Evolutionary conservation across 2,888 invertebrate genomes (phyloP), one percentile per base, ranked within the genome.

Genomic region (Cynaeus angustus): DNA sequence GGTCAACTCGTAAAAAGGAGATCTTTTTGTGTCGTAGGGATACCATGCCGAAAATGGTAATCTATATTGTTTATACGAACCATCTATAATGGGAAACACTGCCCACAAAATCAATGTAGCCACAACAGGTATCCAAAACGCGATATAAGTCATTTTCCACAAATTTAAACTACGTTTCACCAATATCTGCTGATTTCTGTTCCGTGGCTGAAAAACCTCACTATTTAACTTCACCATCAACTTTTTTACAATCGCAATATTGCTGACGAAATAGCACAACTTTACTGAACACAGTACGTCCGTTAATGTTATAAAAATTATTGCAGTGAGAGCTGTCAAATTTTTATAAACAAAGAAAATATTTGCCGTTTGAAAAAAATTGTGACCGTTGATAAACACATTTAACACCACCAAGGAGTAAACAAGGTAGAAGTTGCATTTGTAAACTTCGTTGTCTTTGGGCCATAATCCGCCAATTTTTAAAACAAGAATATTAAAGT

Each of bases 191-290:
- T 74, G 68, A 21, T 68, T 14, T 0, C 14, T 9, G 37, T 66
- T 68, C 8, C 43, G 69, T 6, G 75, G 73, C 61, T 73, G 73
- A 62, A 76, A 77, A 9, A 41, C 14, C 3, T 65, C 28, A 1
- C 67, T 53, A 26, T 69, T 56, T 2, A 75, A 33, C 5, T 13
- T 16, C 1, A 16, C 4, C 30, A 71, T 46, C 14, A 59, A 13
- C 8, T 8, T 9, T n/a, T 46, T 59, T 4, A 59, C 1, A 12
- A 46, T 26, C 8, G 7, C 16, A 1, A 59, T 46, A 0, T 46
- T 46, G 3, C 16, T 26, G 5, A 46, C n/a, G 12, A 59, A 59
- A 30, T 30, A 46, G 10, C 28, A 59, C 8, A 59, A 10, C 45
- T 59, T 59, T 1, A 46, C n/a, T 10, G 46, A 28, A 3, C 8